phyloP scores from a whole-genome alignment of 2,113 vertebrate genomes.

The Leptobrachium leishanense region DNA sequence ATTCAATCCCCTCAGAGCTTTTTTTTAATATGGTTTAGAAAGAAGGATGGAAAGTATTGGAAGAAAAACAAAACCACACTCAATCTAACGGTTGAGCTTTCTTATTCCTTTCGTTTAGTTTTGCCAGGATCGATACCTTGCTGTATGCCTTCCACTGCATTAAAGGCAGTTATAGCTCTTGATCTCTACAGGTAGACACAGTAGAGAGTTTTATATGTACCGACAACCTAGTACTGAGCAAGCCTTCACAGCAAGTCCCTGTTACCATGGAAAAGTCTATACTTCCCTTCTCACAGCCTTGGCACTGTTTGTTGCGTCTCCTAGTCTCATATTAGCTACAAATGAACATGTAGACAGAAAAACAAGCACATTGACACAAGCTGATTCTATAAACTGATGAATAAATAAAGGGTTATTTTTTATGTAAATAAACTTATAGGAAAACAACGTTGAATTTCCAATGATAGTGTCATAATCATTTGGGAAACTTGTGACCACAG shows the following conservation, averaged over 20 bases:
- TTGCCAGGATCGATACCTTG: constrained; percentile 32
- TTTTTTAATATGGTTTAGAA: not conserved
- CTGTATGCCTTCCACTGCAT: constrained; percentile 31
- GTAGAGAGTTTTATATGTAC: constrained; percentile 11
- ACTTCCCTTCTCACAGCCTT: not conserved
- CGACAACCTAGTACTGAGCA: constrained; percentile 4
- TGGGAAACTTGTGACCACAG: no score
- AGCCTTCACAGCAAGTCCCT: constrained; percentile 30
- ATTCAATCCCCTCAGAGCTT: not conserved
- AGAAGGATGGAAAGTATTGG: not conserved
- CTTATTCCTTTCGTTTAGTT: constrained; percentile 2
- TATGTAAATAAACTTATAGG: no score
- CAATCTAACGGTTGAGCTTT: not conserved
- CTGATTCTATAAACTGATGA: no score
- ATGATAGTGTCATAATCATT: no score
- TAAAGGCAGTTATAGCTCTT: constrained; percentile 44
- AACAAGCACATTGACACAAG: no score
- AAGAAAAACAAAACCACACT: constrained; percentile 22
- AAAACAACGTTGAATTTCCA: no score
- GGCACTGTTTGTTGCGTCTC: not conserved
- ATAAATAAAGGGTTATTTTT: no score
- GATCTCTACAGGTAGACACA: constrained; percentile 42
- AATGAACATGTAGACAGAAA: no score
- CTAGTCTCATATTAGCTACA: not conserved
- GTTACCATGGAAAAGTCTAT: constrained; percentile 24